Conservation (phyloP, 1,140 invertebrate species). For the Drosophila ogumai region DNA sequence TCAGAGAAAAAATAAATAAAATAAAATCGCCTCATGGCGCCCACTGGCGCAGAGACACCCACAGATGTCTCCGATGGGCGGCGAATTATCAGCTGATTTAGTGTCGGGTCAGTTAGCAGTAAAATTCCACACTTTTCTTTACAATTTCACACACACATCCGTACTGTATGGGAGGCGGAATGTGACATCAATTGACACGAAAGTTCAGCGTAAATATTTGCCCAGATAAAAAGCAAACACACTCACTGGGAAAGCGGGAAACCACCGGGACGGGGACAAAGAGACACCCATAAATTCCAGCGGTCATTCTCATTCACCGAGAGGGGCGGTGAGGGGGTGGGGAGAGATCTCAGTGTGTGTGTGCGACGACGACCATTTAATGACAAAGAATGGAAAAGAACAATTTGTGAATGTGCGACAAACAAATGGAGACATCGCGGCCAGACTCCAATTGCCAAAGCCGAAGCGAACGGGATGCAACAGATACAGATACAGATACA, state of each 20-base stretch:
- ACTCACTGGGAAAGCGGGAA: constrained; percentile 20
- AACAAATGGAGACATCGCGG: constrained; percentile 81
- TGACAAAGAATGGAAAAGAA: constrained; percentile 79
- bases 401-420: constrained; percentile 82
- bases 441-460: constrained; percentile 75
- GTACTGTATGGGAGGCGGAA: constrained; percentile 40
- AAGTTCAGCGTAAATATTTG: constrained; percentile 82
- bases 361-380: constrained; percentile 64
- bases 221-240: constrained; percentile 72
- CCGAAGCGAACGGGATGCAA: constrained; percentile 27
- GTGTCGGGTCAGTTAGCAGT: constrained; percentile 74
- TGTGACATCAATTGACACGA: constrained; percentile 83
- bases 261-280: constrained; percentile 9
- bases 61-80: constrained; percentile 38
- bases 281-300: constrained; percentile 79
- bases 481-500: constrained; percentile 7
- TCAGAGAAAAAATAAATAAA: constrained; percentile 11
- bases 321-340: neutral
- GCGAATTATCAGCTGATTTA: constrained; percentile 79
- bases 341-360: constrained; percentile 12
- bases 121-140: constrained; percentile 80
- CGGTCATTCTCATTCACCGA: constrained; percentile 61
- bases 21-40: constrained; percentile 40
- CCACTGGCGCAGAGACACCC: constrained; percentile 36
- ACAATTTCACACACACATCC: constrained; percentile 67